A percentile compares a stretch with the other conserved stretches of the same genome.
phyloP scores from a whole-genome alignment of 2,888 invertebrate genomes.

The Leptothorax acervorum region DNA sequence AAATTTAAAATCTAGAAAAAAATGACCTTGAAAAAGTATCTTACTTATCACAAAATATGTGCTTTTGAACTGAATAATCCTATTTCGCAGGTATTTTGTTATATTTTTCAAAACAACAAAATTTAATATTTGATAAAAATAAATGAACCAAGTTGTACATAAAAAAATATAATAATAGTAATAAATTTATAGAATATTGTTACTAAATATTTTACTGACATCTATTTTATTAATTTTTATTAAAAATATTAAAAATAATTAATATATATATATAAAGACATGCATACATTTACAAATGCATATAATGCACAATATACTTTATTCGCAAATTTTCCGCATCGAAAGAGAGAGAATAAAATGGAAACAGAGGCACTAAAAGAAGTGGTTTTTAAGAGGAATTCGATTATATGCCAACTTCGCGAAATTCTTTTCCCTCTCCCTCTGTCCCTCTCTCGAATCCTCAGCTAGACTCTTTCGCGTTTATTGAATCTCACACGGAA shows the following conservation, averaged over 20 bases:
- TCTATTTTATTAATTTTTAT: too few species aligned
- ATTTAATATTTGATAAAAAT: too few species aligned
- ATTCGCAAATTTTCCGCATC: background rate
- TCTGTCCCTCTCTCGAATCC: background rate
- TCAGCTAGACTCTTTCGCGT: slow-evolving; percentile 13
- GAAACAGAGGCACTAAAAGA: slow-evolving; percentile 14
- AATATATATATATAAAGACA: background rate
- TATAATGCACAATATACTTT: background rate
- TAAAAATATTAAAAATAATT: background rate
- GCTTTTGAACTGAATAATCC: too few species aligned
- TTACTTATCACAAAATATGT: too few species aligned
- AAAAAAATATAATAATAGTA: too few species aligned
- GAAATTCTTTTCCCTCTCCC: slow-evolving; percentile 10
- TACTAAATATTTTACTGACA: too few species aligned
- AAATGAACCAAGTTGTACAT: too few species aligned
- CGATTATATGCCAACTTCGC: slow-evolving; percentile 42
- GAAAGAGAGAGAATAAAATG: background rate
- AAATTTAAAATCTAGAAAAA: background rate
- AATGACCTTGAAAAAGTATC: background rate
- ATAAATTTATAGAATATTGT: too few species aligned
- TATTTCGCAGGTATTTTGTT: too few species aligned
- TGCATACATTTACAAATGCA: background rate
- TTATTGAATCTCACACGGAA: slow-evolving; percentile 61
- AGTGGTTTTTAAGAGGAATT: slow-evolving; percentile 28
- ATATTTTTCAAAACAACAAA: too few species aligned